A percentile compares a stretch with the other conserved stretches of the same genome.
phyloP scores from a whole-genome alignment of 2,113 vertebrate genomes.

The Brachypteracias leptosomus region DNA sequence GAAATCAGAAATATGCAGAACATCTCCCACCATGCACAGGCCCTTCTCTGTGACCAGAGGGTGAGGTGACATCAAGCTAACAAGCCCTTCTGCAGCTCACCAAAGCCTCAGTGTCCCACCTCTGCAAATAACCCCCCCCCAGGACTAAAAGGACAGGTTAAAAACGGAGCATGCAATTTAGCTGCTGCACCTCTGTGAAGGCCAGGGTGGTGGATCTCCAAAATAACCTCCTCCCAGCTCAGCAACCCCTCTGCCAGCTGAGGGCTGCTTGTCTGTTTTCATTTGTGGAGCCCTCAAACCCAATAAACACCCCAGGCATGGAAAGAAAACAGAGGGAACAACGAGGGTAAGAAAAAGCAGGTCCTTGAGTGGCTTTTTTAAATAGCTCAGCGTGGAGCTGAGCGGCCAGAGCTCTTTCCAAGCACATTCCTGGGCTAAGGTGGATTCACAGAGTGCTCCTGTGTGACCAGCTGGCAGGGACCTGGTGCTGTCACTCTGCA shows the following conservation, averaged over 20 bases:
- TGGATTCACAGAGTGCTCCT: slow-evolving; percentile 15
- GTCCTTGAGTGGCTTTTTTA: background rate
- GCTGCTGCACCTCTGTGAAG: background rate
- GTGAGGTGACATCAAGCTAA: background rate
- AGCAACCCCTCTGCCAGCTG: background rate
- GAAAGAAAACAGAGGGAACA: slow-evolving; percentile 36
- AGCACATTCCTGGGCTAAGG: background rate
- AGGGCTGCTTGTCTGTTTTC: background rate
- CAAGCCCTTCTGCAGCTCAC: background rate
- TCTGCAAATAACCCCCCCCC: slow-evolving; percentile 6
- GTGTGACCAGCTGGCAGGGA: slow-evolving; percentile 16
- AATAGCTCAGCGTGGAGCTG: background rate
- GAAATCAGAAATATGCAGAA: background rate
- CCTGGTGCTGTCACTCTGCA: background rate
- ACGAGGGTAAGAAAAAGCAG: background rate
- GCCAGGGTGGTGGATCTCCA: background rate
- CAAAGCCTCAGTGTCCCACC: slow-evolving; percentile 17
- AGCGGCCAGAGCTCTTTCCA: background rate
- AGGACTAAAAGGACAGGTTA: background rate
- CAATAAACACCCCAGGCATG: slow-evolving; percentile 10
- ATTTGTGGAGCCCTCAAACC: slow-evolving; percentile 7
- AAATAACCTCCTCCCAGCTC: background rate
- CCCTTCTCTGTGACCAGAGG: background rate
- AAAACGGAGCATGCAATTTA: slow-evolving; percentile 7
- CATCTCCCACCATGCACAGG: background rate